Evolutionary conservation across 2,113 vertebrate species (phyloP).

Genomic region (Cricetomys ansorgei): DNA sequence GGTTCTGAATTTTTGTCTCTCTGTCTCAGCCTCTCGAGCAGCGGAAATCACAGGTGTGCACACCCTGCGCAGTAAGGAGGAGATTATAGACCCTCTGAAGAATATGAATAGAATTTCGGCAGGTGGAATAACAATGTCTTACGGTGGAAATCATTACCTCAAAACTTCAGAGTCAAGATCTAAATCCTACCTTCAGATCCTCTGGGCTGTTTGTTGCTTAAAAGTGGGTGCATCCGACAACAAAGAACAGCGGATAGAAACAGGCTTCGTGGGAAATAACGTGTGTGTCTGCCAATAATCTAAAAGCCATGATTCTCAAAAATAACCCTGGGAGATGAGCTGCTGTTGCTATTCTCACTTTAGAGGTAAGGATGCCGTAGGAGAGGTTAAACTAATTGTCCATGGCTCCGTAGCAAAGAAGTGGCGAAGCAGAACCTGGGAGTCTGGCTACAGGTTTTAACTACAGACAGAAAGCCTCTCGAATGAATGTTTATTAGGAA

Average conservation of each 20-base stretch:
- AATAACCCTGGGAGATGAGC: not conserved
- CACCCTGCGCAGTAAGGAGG: not conserved
- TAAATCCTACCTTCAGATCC: not conserved
- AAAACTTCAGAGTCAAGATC: not conserved
- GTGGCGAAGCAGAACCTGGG: not conserved
- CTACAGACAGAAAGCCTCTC: not conserved
- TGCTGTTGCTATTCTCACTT: not conserved
- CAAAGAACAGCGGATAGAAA: not conserved
- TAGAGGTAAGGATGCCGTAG: not conserved
- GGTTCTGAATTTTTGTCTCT: not conserved
- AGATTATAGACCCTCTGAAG: not conserved
- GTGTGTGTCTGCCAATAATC: not conserved
- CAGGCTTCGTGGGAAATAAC: not conserved
- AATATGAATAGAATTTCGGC: not conserved
- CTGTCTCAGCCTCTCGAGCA: not conserved
- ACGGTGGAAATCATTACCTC: not conserved
- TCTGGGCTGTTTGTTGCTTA: not conserved
- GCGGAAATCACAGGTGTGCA: not conserved
- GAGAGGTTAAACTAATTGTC: slow-evolving; percentile 6
- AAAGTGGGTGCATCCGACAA: not conserved
- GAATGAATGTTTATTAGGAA: not conserved
- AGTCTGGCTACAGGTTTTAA: not conserved
- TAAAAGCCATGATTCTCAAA: not conserved
- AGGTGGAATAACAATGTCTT: not conserved
- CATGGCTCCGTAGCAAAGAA: not conserved